Percentiles rank a stretch among this genome's conserved stretches.
phyloP scores from a whole-genome alignment of 1,140 invertebrate species.

The Eubasilissa regina region DNA sequence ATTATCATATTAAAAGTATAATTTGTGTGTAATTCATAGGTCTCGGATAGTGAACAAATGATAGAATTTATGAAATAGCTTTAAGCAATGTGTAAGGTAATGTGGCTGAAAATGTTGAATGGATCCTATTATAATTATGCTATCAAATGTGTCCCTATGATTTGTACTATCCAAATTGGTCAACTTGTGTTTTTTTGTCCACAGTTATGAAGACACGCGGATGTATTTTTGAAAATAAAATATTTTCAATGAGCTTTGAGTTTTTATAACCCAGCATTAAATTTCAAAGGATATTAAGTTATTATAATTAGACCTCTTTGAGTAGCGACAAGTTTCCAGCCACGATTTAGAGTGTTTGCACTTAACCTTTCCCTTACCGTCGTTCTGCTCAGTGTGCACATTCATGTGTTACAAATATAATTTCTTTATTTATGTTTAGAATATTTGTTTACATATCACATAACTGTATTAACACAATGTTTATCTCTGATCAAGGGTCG shows the following conservation, averaged over 20 bases:
- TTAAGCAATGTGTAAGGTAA: too few species aligned
- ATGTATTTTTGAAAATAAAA: constrained; percentile 28
- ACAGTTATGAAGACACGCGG: constrained; percentile 30
- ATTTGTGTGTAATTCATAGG: too few species aligned
- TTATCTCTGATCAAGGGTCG: constrained; percentile 12
- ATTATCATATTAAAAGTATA: too few species aligned
- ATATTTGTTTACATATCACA: constrained; percentile 36
- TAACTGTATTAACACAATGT: constrained; percentile 26
- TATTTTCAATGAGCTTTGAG: constrained; percentile 8
- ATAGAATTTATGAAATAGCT: too few species aligned
- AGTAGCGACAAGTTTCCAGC: constrained; percentile 18
- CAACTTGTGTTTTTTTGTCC: constrained; percentile 42
- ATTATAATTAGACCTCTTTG: constrained; percentile 7
- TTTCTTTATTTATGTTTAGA: constrained; percentile 33
- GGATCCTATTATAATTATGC: too few species aligned
- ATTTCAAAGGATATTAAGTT: constrained; percentile 32
- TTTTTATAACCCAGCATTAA: constrained; percentile 35
- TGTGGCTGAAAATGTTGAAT: too few species aligned
- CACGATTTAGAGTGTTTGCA: not conserved
- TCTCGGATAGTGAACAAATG: too few species aligned
- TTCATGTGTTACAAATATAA: constrained; percentile 13
- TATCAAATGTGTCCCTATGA: too few species aligned
- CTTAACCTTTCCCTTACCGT: not conserved
- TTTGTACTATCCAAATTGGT: constrained; percentile 23
- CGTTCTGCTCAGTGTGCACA: constrained; percentile 7